These are phyloP conservation scores for Acrobasis consociella DNA, from an alignment of 2,888 invertebrate genomes.

Conservation along the genomic window DNA sequence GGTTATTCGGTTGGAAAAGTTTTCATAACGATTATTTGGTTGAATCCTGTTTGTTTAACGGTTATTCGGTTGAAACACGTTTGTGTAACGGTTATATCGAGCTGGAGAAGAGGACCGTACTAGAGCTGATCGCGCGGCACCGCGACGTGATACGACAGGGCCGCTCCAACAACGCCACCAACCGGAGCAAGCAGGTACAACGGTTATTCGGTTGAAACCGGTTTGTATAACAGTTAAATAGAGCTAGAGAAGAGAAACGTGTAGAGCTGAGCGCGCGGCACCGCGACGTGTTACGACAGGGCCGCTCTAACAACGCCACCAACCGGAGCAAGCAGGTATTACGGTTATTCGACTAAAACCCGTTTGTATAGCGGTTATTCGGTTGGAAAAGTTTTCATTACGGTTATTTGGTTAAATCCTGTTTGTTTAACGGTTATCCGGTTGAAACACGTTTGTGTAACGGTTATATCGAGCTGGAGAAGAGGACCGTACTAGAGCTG, in stretches of 20 bases:
- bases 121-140: neutral
- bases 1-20: no score
- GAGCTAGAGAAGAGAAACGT: no score
- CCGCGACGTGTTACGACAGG: neutral
- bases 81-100: no score
- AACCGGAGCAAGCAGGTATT: neutral
- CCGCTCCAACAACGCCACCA: slow-evolving; percentile 12
- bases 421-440: no score
- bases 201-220: no score
- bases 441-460: slow-evolving; percentile 37
- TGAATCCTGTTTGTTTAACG: no score
- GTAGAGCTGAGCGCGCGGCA: neutral
- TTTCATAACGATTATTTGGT: no score
- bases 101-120: no score
- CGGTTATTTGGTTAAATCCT: no score
- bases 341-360: no score
- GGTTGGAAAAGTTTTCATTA: no score
- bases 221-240: slow-evolving; percentile 53
- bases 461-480: slow-evolving; percentile 80
- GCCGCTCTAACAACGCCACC: slow-evolving; percentile 12
- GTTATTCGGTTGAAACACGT: no score
- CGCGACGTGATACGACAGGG: neutral
- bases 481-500: slow-evolving; percentile 75
- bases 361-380: slow-evolving; percentile 51
- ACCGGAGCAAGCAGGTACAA: neutral